Conservation (phyloP, 2,797 vertebrate species). For the Semaprochilodus insignis region DNA sequence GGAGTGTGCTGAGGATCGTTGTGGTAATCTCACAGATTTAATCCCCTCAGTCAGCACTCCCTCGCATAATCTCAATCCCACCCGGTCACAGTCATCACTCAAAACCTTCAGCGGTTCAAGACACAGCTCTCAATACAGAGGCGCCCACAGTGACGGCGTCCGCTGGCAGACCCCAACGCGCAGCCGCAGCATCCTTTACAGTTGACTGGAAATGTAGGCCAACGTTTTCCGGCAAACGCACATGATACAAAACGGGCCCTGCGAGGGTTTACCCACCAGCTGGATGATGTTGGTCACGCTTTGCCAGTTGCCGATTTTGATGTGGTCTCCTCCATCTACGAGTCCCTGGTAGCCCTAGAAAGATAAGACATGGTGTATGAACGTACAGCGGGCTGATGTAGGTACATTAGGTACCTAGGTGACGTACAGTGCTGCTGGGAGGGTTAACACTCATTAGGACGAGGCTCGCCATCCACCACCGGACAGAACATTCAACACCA, state of each 20-base stretch:
- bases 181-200: neutral
- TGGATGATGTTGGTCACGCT: slow-evolving; percentile 98
- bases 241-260: neutral
- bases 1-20: slow-evolving; percentile 17
- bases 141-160: too few relatives aligned
- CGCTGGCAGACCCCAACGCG: neutral
- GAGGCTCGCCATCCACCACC: too few relatives aligned
- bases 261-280: slow-evolving; percentile 75
- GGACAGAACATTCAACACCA: too few relatives aligned
- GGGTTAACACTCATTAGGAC: too few relatives aligned
- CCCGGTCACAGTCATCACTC: slow-evolving; percentile 4
- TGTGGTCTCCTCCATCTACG: slow-evolving; percentile 93
- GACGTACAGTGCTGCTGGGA: too few relatives aligned
- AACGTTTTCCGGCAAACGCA: neutral
- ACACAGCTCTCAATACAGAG: neutral
- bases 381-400: neutral
- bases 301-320: slow-evolving; percentile 92
- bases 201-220: neutral
- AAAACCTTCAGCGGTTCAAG: slow-evolving; percentile 3
- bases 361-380: neutral
- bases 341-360: slow-evolving; percentile 93
- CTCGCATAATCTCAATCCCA: slow-evolving; percentile 45
- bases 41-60: slow-evolving; percentile 34
- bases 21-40: slow-evolving; percentile 48
- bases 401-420: too few relatives aligned